Percentiles rank a stretch among this genome's conserved stretches.
phyloP scores from a whole-genome alignment of 1,140 invertebrate species.

The Pantala flavescens region DNA sequence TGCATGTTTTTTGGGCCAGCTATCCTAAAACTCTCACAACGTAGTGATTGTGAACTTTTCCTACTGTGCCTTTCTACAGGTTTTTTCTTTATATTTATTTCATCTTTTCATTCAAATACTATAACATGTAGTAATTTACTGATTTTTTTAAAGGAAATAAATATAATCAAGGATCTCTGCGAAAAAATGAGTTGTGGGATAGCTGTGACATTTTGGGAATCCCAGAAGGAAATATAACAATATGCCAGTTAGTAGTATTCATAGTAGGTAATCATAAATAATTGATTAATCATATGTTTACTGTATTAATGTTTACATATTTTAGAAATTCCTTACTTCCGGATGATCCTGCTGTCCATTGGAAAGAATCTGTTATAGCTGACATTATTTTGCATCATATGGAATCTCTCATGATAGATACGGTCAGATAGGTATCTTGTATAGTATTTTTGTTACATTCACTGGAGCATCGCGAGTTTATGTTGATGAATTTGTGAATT shows the following conservation, averaged over 20 bases:
- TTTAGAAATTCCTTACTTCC: slow-evolving; percentile 53
- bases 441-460: not conserved
- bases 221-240: slow-evolving; percentile 56
- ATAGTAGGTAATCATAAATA: too few species aligned
- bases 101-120: slow-evolving; percentile 12
- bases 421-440: slow-evolving; percentile 31
- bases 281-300: too few species aligned
- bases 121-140: not conserved
- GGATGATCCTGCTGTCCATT: slow-evolving; percentile 61
- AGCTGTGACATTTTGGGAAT: slow-evolving; percentile 72
- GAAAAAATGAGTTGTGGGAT: slow-evolving; percentile 66
- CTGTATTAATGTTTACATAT: slow-evolving; percentile 13
- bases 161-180: slow-evolving; percentile 51
- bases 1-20: slow-evolving; percentile 97
- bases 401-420: slow-evolving; percentile 64
- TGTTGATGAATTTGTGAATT: slow-evolving; percentile 18
- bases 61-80: slow-evolving; percentile 80
- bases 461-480: not conserved
- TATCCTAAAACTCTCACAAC: slow-evolving; percentile 56
- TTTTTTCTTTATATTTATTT: slow-evolving; percentile 32
- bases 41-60: slow-evolving; percentile 52
- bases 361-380: slow-evolving; percentile 62
- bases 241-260: slow-evolving; percentile 37
- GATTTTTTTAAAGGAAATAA: slow-evolving; percentile 51
- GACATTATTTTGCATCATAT: slow-evolving; percentile 59